A percentile compares a stretch with the other conserved stretches of the same genome.
Conservation (phyloP, 2,113 vertebrate genomes). For the Halichoeres trimaculatus region DNA sequence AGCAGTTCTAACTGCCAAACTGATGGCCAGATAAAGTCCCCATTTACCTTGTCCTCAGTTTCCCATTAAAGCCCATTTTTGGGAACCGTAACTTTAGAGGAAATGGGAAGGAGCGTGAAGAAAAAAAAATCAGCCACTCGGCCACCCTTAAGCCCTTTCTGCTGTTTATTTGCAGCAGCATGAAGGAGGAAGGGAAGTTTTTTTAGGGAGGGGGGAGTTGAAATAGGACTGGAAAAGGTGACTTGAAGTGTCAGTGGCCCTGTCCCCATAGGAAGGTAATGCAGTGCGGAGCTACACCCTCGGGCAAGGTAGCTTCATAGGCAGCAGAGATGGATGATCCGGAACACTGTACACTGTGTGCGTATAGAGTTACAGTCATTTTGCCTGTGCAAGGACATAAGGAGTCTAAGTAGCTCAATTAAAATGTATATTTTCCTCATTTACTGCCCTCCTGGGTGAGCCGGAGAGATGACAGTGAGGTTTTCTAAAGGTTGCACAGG, state of each 20-base stretch:
- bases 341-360: conserved; percentile 70
- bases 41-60: conserved; percentile 83
- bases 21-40: conserved; percentile 82
- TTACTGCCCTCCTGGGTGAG: conserved; percentile 68
- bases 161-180: conserved; percentile 73
- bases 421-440: conserved; percentile 74
- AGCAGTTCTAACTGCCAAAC: conserved; percentile 81
- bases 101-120: conserved; percentile 66
- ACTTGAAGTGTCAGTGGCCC: conserved; percentile 70
- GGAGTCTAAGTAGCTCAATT: conserved; percentile 72
- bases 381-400: conserved; percentile 72
- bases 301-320: conserved; percentile 79
- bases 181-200: conserved; percentile 63
- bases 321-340: conserved; percentile 79
- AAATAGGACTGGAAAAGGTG: conserved; percentile 72
- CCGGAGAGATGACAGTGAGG: conserved; percentile 59
- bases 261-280: conserved; percentile 71
- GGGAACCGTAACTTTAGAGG: conserved; percentile 73
- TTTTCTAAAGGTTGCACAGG: conserved; percentile 59
- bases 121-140: conserved; percentile 62
- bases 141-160: conserved; percentile 65
- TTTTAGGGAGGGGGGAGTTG: conserved; percentile 51
- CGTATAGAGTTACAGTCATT: conserved; percentile 60
- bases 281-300: conserved; percentile 65
- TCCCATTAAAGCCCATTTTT: conserved; percentile 80